Conservation (phyloP, 1,140 invertebrate species). For the Metopolophium dirhodum region DNA sequence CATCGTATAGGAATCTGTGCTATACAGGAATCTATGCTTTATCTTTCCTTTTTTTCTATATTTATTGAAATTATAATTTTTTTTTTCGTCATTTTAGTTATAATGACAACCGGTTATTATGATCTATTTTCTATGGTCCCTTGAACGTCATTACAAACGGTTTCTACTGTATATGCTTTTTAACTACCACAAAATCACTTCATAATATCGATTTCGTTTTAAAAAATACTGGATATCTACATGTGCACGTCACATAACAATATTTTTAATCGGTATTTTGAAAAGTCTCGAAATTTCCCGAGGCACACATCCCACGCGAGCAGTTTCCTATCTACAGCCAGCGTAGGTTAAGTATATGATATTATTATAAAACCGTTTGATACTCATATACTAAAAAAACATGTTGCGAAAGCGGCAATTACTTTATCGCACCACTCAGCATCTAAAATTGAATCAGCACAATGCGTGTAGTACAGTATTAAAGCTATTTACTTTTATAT, state of each 20-base stretch:
- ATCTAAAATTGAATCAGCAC: not conserved
- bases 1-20: too few species aligned
- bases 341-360: not conserved
- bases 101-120: too few species aligned
- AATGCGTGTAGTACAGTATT: not conserved
- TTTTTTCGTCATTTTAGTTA: too few species aligned
- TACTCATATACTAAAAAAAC: not conserved
- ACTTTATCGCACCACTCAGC: not conserved
- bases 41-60: too few species aligned
- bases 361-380: not conserved
- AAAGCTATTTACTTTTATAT: constrained; percentile 10
- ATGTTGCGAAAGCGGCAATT: not conserved
- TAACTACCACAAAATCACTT: not conserved
- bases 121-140: too few species aligned
- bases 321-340: not conserved
- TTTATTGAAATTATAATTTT: too few species aligned
- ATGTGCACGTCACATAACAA: not conserved
- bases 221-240: not conserved
- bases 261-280: not conserved
- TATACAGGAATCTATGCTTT: too few species aligned
- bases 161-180: not conserved
- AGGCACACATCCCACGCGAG: not conserved
- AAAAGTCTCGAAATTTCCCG: not conserved
- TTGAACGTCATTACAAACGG: too few species aligned
- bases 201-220: not conserved